Evolutionary conservation across 2,113 vertebrate genomes (phyloP).

Genomic region (Oceanites oceanicus): DNA sequence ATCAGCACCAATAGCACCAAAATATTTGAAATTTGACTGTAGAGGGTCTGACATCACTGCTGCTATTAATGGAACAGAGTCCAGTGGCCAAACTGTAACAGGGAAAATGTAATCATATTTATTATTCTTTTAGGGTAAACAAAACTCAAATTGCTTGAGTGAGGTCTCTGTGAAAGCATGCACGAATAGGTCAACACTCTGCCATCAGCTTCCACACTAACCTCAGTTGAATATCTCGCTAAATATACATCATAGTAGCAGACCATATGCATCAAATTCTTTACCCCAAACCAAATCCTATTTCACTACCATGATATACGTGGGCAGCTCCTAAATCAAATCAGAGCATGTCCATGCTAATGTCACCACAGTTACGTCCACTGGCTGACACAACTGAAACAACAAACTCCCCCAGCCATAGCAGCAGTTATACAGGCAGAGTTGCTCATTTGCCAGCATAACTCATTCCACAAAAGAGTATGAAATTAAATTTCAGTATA

Average conservation of each 20-base stretch:
- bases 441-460: fast-evolving
- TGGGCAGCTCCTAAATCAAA: not conserved
- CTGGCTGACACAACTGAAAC: not conserved
- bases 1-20: not conserved
- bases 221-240: not conserved
- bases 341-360: not conserved
- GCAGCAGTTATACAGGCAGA: not conserved
- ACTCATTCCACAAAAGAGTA: not conserved
- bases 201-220: not conserved
- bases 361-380: not conserved
- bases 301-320: not conserved
- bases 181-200: not conserved
- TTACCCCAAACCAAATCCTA: not conserved
- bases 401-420: fast-evolving
- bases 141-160: not conserved
- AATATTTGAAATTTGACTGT: not conserved
- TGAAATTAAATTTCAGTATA: not conserved
- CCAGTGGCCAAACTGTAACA: not conserved
- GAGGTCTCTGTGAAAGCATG: not conserved
- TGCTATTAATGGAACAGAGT: not conserved
- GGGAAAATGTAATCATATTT: not conserved
- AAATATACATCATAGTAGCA: not conserved
- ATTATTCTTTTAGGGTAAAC: not conserved
- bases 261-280: not conserved
- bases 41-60: not conserved